Evolutionary conservation across 2,797 vertebrate genomes (phyloP), one percentile per base, ranked within the genome.

Genomic region (Rousettus madagascariensis): DNA sequence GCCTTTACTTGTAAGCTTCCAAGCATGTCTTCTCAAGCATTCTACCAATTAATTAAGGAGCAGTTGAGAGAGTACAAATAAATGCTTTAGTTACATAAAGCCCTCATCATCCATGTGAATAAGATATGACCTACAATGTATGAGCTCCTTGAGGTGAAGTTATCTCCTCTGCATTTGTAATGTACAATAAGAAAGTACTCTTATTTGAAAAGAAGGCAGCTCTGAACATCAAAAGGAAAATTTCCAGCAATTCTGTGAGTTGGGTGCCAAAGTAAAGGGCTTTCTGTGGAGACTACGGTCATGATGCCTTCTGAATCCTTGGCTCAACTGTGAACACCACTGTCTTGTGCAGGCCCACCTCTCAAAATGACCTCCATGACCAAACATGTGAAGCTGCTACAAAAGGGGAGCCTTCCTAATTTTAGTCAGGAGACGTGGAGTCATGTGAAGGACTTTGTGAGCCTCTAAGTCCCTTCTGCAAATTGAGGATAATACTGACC

Each of bases 1-100:
- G 84, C 33, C 28, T 93, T 96, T 36, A 91, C 51, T 77, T 90
- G 38, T 43, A 49, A 66, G 46, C 24, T 95, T 93, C n/a, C 86
- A 51, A 57, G 9, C 51, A 46, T 38, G 28, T 65, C n/a, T 85
- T 85, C 28, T 75, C 17, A 59, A 79, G 30, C 33, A 51, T 83
- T 59, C 71, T 71, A 66, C 46, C 61, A 49, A 59, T 89, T 82
- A 92, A 87, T 24, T 43, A 66, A 59, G 66, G 53, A 93, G 41
- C 26, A 55, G 12, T 3, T 28, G 28, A 90, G 43, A 93, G 66
- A 87, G 26, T 55, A 41, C 9, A 94, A 38, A 68, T 43, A 46
- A 65, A 30, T 57, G 2, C 30, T 88, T 69, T 57, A 87, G 69
- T 89, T 53, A 69, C 6, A 55, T 68, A 68, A 66, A 78, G 84